phyloP scores from a whole-genome alignment of 2,888 invertebrate species.

The Exocentrus adspersus region DNA sequence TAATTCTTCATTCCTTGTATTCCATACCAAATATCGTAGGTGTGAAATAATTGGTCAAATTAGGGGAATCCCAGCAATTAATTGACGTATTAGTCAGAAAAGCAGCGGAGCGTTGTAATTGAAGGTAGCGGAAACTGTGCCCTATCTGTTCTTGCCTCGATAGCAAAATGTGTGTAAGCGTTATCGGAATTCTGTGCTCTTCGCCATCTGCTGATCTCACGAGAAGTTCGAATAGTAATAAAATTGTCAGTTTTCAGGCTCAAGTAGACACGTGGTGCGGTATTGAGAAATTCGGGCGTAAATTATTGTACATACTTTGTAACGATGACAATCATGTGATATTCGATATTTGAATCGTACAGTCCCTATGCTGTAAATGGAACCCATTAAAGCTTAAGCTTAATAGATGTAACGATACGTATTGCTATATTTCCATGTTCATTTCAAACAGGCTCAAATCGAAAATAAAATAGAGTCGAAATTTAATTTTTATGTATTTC shows the following conservation, averaged over 20 bases:
- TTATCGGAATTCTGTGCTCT: conserved; percentile 23
- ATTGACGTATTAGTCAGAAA: conserved; percentile 39
- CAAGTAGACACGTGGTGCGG: background rate
- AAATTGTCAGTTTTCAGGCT: conserved; percentile 22
- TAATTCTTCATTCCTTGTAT: too few relatives aligned
- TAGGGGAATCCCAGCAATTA: conserved; percentile 37
- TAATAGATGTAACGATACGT: too few relatives aligned
- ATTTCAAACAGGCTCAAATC: too few relatives aligned
- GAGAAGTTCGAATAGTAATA: conserved; percentile 35
- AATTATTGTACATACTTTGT: too few relatives aligned
- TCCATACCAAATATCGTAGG: too few relatives aligned
- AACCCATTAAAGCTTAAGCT: too few relatives aligned
- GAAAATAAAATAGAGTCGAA: too few relatives aligned
- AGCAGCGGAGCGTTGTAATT: conserved; percentile 36
- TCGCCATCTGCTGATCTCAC: conserved; percentile 38
- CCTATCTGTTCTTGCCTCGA: conserved; percentile 36
- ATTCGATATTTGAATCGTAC: too few relatives aligned
- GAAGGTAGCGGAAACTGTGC: conserved; percentile 28
- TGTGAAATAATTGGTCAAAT: conserved; percentile 35
- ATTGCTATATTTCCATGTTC: too few relatives aligned
- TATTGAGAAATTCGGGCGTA: background rate
- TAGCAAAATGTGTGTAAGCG: conserved; percentile 34
- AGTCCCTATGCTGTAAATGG: too few relatives aligned
- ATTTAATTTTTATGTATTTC: too few relatives aligned
- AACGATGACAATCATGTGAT: too few relatives aligned